Base-by-base conservation (phyloP, 2,113 vertebrate species). In the Mormyrus lacerda region DNA sequence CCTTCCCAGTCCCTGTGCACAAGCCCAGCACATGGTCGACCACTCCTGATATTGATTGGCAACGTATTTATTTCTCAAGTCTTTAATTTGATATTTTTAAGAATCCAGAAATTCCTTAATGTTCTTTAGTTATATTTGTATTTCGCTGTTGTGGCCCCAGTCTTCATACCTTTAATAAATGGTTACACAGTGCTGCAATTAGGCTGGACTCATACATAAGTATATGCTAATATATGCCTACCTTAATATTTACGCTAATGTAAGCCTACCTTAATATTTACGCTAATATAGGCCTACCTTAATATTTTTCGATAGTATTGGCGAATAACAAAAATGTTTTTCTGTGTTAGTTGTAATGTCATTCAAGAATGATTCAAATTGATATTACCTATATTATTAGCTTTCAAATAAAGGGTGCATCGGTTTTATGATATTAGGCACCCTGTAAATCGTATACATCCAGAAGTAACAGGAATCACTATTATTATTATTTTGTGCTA, bases 1-100 rank as follows among this genome's bases (percentile, higher is more conserved):
- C 88, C 92, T 91, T 55, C 69, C 58, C 82, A 89, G 84, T 88
- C 90, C 89, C 90, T 79, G 76, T 85, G 90, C 90, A 90, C 65
- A 58, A 89, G 89, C 90, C 76, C 45, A 47, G 82, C 89, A 91
- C 65, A 89, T 86, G 90, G 84, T 55, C 47, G 76, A n/a, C 24
- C 42, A 73, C 85, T 44, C 45, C 83, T 88, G 65, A 51, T 84
- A 83, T 87, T 90, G 89, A 69, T 87, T 84, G 89, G 69, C 76
- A 89, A 61, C 83, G 24, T 61, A 84, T 90, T 89, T 83, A 45
- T 87, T 82, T 90, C 53, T 87, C 50, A 48, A 53, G 17, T 65
- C 24, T 76, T 89, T 86, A 84, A 53, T 87, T 90, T 83, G 87
- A 24, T 69, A 58, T 83, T 35, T 51, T 58, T 58, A 89, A 87